Evolutionary conservation across 2,113 vertebrate species (phyloP).

Genomic region (Microtus pennsylvanicus): DNA sequence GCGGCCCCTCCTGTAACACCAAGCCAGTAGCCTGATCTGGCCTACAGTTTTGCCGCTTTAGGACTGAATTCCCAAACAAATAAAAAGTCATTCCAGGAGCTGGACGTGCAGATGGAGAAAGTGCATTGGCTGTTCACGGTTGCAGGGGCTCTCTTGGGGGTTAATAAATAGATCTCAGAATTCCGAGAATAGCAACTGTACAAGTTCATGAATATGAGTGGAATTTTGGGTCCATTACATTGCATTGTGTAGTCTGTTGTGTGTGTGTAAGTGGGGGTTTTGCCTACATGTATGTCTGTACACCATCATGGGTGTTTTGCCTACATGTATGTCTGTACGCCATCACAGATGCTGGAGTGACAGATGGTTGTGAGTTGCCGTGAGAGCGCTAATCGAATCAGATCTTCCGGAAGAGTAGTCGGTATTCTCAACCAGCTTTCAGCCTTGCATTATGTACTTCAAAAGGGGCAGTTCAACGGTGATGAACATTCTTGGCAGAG

Average conservation of each 20-base stretch:
- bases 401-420: neutral
- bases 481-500: neutral
- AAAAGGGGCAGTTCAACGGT: neutral
- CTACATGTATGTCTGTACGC: neutral
- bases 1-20: too few species aligned
- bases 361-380: neutral
- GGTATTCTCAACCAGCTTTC: neutral
- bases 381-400: neutral
- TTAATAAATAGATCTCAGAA: neutral
- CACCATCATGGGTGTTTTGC: neutral
- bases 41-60: neutral
- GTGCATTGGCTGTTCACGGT: neutral
- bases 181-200: neutral
- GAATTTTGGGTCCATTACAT: neutral
- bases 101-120: neutral
- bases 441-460: neutral
- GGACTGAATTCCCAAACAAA: neutral
- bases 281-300: neutral
- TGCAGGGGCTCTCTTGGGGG: neutral
- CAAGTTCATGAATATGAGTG: conserved; percentile 31
- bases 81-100: neutral
- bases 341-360: neutral
- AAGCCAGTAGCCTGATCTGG: neutral
- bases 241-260: neutral
- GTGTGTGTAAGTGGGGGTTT: neutral